Evolutionary conservation across 2,797 vertebrate genomes (phyloP), one percentile per base, ranked within the genome.

Genomic region (Sarcoramphus papa): DNA sequence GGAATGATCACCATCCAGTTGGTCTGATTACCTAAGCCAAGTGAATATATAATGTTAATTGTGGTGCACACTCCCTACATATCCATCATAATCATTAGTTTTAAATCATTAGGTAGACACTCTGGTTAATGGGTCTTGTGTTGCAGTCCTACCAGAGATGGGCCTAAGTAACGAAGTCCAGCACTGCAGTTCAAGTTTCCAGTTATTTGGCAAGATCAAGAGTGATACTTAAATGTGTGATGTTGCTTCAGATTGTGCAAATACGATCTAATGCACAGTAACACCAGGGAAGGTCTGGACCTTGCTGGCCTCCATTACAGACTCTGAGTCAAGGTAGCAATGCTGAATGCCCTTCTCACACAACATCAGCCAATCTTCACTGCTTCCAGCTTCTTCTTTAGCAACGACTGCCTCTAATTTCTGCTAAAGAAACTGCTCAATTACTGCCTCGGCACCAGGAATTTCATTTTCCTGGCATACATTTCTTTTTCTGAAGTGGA

Each of bases 1-100:
- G 87, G 78, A 91, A 93, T 90, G 96, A 88, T 97, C 93, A 97
- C 60, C 92, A 86, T 95, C 85, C 94, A 74, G 78, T 95, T 97
- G 94, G 91, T 92, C 93, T 96, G 92, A 92, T 94, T 72, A 65
- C 83, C 77, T 95, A 88, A 96, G 87, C 85, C 78, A 94, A 95
- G 83, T 51, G 70, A 95, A 90, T 95, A 77, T 88, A 83, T 93
- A 85, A 92, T 76, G 93, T 92, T 94, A 95, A 92, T 93, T 59
- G n/a, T 93, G 60, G 89, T 92, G 62, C 87, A 83, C 51, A 63
- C 88, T 96, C 88, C 80, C 85, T 93, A 72, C 92, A 72, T 95
- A 97, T 88, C 92, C 94, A 80, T 95, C 92, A 79, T 77, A 78
- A 95, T 96, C 69, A 95, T 53, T 65, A 67, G 93, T 80, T 97